Conservation (phyloP, 2,888 invertebrate species). For the Malacosoma neustria region DNA sequence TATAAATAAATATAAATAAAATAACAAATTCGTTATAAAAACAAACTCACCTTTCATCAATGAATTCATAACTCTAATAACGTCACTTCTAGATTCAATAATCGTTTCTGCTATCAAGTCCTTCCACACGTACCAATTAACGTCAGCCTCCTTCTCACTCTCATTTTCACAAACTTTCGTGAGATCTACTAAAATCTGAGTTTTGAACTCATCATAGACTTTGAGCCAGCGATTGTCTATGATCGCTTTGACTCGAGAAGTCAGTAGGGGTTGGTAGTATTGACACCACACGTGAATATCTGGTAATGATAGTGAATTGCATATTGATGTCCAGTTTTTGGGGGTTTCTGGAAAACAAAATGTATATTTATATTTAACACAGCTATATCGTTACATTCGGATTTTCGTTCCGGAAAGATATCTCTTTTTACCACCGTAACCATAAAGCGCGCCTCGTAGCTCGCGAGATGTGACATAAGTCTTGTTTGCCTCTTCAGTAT, state of each 20-base stretch:
- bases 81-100: slow-evolving; percentile 58
- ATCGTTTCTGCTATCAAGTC: slow-evolving; percentile 75
- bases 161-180: slow-evolving; percentile 58
- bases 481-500: too few species aligned
- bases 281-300: slow-evolving; percentile 80
- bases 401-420: too few species aligned
- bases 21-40: too few species aligned
- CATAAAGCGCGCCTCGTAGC: too few species aligned
- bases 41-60: slow-evolving; percentile 60
- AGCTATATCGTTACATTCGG: too few species aligned
- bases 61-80: slow-evolving; percentile 61
- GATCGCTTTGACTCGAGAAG: slow-evolving; percentile 78
- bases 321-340: slow-evolving; percentile 77
- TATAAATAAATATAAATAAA: too few species aligned
- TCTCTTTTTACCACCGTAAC: too few species aligned
- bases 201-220: slow-evolving; percentile 49
- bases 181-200: slow-evolving; percentile 50
- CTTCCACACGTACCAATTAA: slow-evolving; percentile 83
- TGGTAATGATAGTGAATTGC: slow-evolving; percentile 73
- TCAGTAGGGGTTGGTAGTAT: slow-evolving; percentile 83
- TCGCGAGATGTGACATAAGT: too few species aligned
- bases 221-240: slow-evolving; percentile 62
- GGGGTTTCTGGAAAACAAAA: slow-evolving; percentile 64
- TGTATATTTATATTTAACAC: too few species aligned
- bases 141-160: slow-evolving; percentile 74